Conservation (phyloP, 2,113 vertebrate species). For the Ictalurus punctatus region DNA sequence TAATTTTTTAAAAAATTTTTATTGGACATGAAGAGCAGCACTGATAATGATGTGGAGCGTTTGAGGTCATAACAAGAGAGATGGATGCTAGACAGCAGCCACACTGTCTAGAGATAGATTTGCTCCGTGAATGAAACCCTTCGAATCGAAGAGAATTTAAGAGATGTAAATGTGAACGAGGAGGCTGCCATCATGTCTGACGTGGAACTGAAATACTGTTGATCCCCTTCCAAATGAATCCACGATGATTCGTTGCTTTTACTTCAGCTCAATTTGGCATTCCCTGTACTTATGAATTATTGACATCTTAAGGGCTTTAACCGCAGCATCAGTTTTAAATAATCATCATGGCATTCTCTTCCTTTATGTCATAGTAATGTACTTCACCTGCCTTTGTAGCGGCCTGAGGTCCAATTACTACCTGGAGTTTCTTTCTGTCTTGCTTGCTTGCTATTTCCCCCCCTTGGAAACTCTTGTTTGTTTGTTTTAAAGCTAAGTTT, state of each 20-base stretch:
- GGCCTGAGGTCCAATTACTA: constrained; percentile 35
- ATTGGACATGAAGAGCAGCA: no score
- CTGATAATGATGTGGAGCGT: background rate
- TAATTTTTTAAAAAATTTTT: no score
- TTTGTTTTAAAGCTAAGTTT: constrained; percentile 38
- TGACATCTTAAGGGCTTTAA: constrained; percentile 63
- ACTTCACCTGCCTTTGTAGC: background rate
- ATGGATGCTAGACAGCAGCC: background rate
- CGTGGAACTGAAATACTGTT: constrained; percentile 23
- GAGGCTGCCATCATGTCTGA: constrained; percentile 1
- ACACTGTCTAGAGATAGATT: background rate
- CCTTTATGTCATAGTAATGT: constrained; percentile 62
- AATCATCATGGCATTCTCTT: constrained; percentile 46
- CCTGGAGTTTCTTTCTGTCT: constrained; percentile 3
- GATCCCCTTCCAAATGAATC: constrained; percentile 58
- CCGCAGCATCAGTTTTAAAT: constrained; percentile 71
- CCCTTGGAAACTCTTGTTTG: no score
- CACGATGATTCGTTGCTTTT: constrained; percentile 58
- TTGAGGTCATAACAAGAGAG: background rate
- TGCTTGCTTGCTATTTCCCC: no score
- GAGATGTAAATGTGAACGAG: background rate
- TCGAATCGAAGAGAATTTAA: constrained; percentile 29
- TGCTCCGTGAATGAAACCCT: background rate
- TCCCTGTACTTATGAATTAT: constrained; percentile 67
- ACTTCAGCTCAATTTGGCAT: constrained; percentile 49